Evolutionary conservation across 2,113 vertebrate genomes (phyloP).

Genomic region (Psilopsiagon aurifrons): DNA sequence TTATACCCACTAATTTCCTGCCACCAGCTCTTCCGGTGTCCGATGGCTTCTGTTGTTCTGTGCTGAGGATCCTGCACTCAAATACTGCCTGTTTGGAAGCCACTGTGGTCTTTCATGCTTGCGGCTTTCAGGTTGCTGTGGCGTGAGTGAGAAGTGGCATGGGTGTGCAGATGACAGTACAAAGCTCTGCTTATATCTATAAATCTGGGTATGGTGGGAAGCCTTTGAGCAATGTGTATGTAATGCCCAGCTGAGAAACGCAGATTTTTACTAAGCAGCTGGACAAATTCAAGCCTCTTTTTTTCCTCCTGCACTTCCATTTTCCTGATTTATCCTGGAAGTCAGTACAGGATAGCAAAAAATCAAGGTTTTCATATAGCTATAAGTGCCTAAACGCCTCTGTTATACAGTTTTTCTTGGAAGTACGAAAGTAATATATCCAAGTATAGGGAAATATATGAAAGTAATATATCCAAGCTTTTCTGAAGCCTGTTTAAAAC

Average conservation of each 20-base stretch:
- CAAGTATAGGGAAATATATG: neutral
- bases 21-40: neutral
- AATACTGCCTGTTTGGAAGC: neutral
- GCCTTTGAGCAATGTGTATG: neutral
- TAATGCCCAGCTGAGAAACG: neutral
- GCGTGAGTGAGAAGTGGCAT: neutral
- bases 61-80: neutral
- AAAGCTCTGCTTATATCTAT: neutral
- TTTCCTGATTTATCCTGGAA: neutral
- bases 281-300: neutral
- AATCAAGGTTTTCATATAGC: neutral
- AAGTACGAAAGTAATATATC: neutral
- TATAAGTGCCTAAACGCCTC: neutral
- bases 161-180: neutral
- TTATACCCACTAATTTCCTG: neutral
- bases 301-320: neutral
- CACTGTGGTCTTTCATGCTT: neutral
- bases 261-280: neutral
- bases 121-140: neutral
- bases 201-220: neutral
- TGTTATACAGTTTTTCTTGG: neutral
- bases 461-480: neutral
- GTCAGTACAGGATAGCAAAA: neutral
- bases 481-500: neutral
- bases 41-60: rapidly evolving